phyloP scores from a whole-genome alignment of 2,888 invertebrate species.

The Tenthredo notha region DNA sequence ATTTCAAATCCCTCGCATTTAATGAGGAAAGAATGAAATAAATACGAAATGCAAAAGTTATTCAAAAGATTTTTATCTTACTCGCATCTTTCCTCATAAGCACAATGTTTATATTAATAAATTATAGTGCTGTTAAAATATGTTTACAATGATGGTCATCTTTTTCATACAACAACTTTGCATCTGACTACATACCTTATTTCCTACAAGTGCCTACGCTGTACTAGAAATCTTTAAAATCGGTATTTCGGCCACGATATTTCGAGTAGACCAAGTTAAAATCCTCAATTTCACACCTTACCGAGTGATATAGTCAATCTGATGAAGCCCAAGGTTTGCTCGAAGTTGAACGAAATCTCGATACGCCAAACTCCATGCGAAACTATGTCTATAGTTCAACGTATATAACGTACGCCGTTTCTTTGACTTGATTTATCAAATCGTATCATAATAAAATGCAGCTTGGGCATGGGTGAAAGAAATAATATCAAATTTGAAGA shows the following conservation, averaged over 20 bases:
- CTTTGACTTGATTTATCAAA: constrained; percentile 35
- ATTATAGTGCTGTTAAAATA: background rate
- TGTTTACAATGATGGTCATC: background rate
- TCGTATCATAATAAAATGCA: background rate
- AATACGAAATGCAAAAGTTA: background rate
- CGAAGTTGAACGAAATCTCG: constrained; percentile 13
- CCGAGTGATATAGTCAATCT: background rate
- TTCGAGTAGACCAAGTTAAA: constrained; percentile 57
- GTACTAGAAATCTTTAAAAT: constrained; percentile 61
- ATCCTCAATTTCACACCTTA: constrained; percentile 18
- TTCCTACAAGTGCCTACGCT: constrained; percentile 77
- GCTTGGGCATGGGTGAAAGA: background rate
- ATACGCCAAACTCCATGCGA: constrained; percentile 40
- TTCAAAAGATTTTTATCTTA: background rate
- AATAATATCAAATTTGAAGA: background rate
- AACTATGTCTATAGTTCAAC: constrained; percentile 15
- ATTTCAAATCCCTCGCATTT: background rate
- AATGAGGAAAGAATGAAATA: background rate
- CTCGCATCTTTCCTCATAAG: background rate
- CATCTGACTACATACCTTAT: constrained; percentile 54
- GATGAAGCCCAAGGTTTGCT: constrained; percentile 18
- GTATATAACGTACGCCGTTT: constrained; percentile 16
- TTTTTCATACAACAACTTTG: constrained; percentile 29
- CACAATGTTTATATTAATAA: constrained; percentile 9
- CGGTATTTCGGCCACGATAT: constrained; percentile 58